Conservation (phyloP, 2,113 vertebrate genomes). For the Deroptyus accipitrinus region DNA sequence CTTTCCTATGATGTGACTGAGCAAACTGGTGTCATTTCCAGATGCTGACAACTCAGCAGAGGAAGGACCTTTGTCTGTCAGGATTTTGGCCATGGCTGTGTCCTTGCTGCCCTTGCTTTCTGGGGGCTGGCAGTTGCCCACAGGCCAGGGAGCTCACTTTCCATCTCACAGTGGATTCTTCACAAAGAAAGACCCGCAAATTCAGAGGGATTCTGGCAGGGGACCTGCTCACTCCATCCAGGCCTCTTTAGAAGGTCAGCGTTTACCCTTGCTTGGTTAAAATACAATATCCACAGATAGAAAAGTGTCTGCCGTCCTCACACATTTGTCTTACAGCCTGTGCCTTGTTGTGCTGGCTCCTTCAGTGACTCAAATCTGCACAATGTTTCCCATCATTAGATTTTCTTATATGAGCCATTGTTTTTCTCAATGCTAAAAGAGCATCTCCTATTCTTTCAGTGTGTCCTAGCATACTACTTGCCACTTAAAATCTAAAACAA, state of each 20-base stretch:
- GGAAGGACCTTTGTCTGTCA: neutral
- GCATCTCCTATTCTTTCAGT: neutral
- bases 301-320: neutral
- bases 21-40: neutral
- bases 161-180: neutral
- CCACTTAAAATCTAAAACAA: conserved; percentile 12
- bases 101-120: neutral
- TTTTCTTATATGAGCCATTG: neutral
- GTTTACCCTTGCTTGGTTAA: neutral
- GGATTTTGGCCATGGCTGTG: neutral
- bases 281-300: neutral
- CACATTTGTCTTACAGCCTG: neutral
- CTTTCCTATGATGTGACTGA: neutral
- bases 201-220: neutral
- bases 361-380: neutral
- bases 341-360: neutral
- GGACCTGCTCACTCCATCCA: neutral
- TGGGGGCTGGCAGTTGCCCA: rapidly evolving
- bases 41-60: neutral
- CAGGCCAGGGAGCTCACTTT: neutral
- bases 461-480: neutral
- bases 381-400: neutral
- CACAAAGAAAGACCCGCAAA: neutral
- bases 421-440: neutral
- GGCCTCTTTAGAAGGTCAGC: neutral